These are phyloP conservation scores for Lophura nycthemera DNA, from an alignment of 2,113 vertebrate genomes.

Conservation along the genomic window DNA sequence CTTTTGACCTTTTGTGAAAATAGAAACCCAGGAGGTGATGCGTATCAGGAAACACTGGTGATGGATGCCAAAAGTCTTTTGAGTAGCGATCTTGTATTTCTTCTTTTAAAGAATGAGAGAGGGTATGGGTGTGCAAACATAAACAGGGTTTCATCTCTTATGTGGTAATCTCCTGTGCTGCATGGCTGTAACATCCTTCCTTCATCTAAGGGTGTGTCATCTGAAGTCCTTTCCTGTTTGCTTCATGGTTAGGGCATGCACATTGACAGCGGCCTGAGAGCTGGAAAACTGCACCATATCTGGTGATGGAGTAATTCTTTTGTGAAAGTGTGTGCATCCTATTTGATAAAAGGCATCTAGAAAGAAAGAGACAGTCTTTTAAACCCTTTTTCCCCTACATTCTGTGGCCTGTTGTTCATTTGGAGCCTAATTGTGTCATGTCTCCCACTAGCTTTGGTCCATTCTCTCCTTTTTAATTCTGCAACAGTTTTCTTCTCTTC, in stretches of 20 bases:
- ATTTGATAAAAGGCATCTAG: background rate
- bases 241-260: accelerated
- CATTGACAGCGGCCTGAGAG: background rate
- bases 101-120: background rate
- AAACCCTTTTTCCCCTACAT: background rate
- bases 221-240: background rate
- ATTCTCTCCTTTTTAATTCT: background rate
- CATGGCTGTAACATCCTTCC: slow-evolving; percentile 4
- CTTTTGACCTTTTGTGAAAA: background rate
- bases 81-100: background rate
- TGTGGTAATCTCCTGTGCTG: background rate
- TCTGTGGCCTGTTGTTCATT: background rate
- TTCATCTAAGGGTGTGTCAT: background rate
- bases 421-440: background rate
- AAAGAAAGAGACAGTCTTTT: background rate
- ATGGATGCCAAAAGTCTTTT: background rate
- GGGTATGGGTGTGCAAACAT: background rate
- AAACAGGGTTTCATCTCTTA: background rate
- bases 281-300: background rate
- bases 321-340: background rate
- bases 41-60: background rate
- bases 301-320: background rate
- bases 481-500: background rate
- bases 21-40: background rate
- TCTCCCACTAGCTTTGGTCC: background rate